These are phyloP conservation scores for Tetranychus urticae DNA, from an alignment of 1,140 invertebrate species.

Conservation along the genomic window DNA sequence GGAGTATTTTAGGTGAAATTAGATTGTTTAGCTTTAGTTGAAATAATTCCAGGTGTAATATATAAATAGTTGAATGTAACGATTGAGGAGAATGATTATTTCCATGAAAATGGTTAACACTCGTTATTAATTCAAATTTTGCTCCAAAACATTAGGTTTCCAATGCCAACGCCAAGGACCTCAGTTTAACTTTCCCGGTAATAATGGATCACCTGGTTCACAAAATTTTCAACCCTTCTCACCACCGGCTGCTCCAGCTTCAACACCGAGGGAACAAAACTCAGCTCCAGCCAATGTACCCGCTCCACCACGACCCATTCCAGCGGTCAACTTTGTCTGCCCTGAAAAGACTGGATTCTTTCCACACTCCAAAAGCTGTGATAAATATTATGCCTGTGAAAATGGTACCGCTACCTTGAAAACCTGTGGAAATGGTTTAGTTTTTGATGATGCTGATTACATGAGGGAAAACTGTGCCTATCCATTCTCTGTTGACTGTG, in stretches of 20 bases:
- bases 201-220: too few relatives aligned
- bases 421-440: constrained; percentile 58
- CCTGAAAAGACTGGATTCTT: constrained; percentile 54
- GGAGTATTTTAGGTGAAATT: too few relatives aligned
- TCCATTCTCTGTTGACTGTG: constrained; percentile 81
- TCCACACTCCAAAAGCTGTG: constrained; percentile 55
- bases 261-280: too few relatives aligned
- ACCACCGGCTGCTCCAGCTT: too few relatives aligned
- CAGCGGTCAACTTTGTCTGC: neutral
- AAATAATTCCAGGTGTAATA: too few relatives aligned
- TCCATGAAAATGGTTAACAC: too few relatives aligned
- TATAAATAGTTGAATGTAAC: too few relatives aligned
- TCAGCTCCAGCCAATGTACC: neutral
- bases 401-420: constrained; percentile 63
- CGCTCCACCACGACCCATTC: neutral
- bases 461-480: constrained; percentile 42
- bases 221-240: too few relatives aligned
- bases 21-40: too few relatives aligned
- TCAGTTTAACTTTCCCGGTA: neutral
- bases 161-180: neutral
- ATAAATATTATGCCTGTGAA: constrained; percentile 89
- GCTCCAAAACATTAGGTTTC: neutral
- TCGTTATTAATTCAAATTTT: too few relatives aligned
- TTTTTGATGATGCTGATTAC: neutral
- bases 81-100: too few relatives aligned